Base-by-base conservation (phyloP, 2,888 invertebrate species). In the Glaucopsyche alexis region DNA sequence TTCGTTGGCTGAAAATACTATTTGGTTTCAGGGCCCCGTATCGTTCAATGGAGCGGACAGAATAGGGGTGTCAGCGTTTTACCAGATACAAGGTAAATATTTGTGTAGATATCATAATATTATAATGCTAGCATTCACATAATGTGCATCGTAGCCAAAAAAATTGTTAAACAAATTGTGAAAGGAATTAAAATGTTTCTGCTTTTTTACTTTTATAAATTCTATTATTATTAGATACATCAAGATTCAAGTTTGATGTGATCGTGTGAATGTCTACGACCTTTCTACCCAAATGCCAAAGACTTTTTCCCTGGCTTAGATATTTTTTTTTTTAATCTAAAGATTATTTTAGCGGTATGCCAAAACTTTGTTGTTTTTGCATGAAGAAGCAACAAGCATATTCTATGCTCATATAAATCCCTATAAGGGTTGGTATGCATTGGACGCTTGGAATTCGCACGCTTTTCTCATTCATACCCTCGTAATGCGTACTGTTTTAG, bases 21-120 rank as follows among this genome's bases (percentile, higher is more conserved):
- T 75, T 60, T 16, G 16, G 78, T 90, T 94, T 65, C 90, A 98
- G 98, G 98, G 98, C 42, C 97, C 98, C 3, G 96, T 98, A 0
- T 96, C 96, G 1, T 98, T 98, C 85, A 95, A 96, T 79, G 98
- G 98, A 5, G 96, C 98, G 0, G 98, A 98, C 87, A 94, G 98
- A 72, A 95, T 98, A 76, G 97, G 98, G 55, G 96, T 97, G 78
- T 96, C 97, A 0, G 96, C 96, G 9, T 96, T 98, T 82, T 96
- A 96, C 87, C 98, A 98, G 94, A 95, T 97, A 81, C 98, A 98
- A 94, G 96, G 97, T 96, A 92, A 67, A 52, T 29, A 9, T 45
- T 72, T 13, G 14, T 38, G 60, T 14, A 60, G 60, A 60, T 60
- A 60, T 14, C 7, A 38, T 60, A 60, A 29, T 19, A 29, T 29